Conservation (phyloP, 2,797 vertebrate genomes). For the Hozukius guyotensis region DNA sequence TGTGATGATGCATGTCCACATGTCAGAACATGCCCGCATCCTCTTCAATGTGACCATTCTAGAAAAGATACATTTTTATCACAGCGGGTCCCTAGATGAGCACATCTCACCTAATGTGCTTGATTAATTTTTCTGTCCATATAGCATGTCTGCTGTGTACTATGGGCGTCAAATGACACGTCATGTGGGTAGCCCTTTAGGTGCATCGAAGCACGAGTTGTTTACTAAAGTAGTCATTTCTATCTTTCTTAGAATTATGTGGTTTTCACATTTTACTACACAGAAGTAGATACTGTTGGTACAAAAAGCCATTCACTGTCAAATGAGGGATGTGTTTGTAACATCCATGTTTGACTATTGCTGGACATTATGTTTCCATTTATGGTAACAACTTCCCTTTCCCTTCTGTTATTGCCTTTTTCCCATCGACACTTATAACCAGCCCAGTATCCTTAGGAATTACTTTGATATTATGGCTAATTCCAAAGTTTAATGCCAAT, state of each 20-base stretch:
- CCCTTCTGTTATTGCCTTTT: not conserved
- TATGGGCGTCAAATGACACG: not conserved
- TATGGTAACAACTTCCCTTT: not conserved
- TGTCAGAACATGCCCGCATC: not conserved
- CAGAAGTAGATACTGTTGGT: not conserved
- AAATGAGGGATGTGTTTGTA: not conserved
- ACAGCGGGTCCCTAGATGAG: not conserved
- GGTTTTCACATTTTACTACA: not conserved
- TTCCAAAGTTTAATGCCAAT: not conserved
- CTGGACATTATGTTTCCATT: not conserved
- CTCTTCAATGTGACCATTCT: not conserved
- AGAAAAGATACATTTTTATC: not conserved
- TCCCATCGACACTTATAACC: not conserved
- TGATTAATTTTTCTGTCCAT: not conserved
- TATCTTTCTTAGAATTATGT: not conserved
- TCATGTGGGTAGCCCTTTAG: not conserved
- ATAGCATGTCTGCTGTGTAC: not conserved
- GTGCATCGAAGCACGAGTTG: not conserved
- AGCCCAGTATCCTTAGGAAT: not conserved
- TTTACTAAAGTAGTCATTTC: not conserved
- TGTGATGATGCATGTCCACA: not conserved
- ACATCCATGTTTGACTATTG: not conserved
- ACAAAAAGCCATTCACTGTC: no score
- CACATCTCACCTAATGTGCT: not conserved
- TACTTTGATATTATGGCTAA: not conserved